Base-by-base conservation (phyloP, 2,797 vertebrate genomes). In the Spinus olivaceus region DNA sequence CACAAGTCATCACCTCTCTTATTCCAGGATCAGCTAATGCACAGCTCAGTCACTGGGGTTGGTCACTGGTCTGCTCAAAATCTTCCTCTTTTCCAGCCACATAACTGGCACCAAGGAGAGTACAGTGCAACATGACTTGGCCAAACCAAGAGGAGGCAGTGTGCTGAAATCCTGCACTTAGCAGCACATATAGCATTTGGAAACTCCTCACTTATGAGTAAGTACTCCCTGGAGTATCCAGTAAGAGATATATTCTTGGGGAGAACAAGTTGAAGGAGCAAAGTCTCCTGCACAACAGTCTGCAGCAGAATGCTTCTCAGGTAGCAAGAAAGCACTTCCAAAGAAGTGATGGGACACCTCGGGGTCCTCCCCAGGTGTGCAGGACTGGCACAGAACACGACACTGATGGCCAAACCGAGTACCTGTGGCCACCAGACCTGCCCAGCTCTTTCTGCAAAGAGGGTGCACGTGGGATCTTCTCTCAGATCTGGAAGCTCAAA, bases 311-410 rank as follows among this genome's bases (percentile, higher is more conserved):
- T 25, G n/a, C 20, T 76, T 39, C 83, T 57, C 63, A 88, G 46
- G 54, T 6, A 53, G 47, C 18, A 32, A 7, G 7, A 3, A 25
- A 63, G 28, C 13, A 2, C 22, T 73, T 60, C 61, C 50, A 57
- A 32, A 46, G 33, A 47, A 54, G 24, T 8, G 33, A 67, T 12
- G 25, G 35, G 37, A 53, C 4, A 17, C 71, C 51, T 50, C 59
- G 65, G 15, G n/a, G 50, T 28, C n/a, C 35, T 61, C n/a, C 21
- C 35, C 0, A 1, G 2, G 33, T 1, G 5, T 1, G 2, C 32
- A 51, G 60, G 37, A 35, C 53, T 30, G 77, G 44, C 54, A 83
- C 0, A 67, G 60, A 67, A 63, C 1, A 8, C 1, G 7, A 44
- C 47, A 54, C 0, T 25, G 51, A 35, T 17, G 7, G 2, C 16